Base-by-base conservation (phyloP, 1,140 invertebrate genomes). In the Penaeus indicus region DNA sequence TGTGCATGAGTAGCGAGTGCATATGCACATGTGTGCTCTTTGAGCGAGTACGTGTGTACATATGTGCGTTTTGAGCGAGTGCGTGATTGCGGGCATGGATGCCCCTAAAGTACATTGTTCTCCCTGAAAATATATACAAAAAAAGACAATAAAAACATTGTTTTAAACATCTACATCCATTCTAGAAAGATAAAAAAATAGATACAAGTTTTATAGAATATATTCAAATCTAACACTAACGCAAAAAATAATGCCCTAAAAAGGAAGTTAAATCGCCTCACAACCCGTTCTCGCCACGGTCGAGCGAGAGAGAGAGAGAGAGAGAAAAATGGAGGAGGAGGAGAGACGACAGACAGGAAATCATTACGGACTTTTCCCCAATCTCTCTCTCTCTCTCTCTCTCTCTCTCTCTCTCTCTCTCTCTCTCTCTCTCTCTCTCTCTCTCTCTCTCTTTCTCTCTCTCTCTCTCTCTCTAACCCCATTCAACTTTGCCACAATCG, bases 291-390 rank as follows among this genome's bases (percentile, higher is more conserved):
- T 32, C 75, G 16, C 27, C 25, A 32, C 21, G n/a, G 75, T 18
- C 19, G 27, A n/a, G 75, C 75, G 27, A 5, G 8, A 38, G 75
- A 38, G 32, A 18, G 13, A 19, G 21, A 32, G 19, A 81, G 32
- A 21, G 78, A 80, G 78, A 54, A 47, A 47, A n/a, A 75, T 25
- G 38, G 69, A 27, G 69, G 18, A n/a, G 42, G 78, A 54, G 78
- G 78, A 81, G 77, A 79, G 77, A 18, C 1, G 25, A 11, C 13
- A 38, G 42, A 38, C 22, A 54, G 60, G 78, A 47, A 60, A 81
- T 25, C 19, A 18, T 21, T 54, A 81, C 42, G 42, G 25, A n/a
- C 18, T n/a, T 80, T 54, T 25, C 16, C 47, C 27, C 42, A 13
- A 10, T 22, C 27, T 42, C 21, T 79, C 27, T 42, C 22, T 22